phyloP scores from a whole-genome alignment of 1,140 invertebrate genomes.

The Mizuhopecten yessoensis region DNA sequence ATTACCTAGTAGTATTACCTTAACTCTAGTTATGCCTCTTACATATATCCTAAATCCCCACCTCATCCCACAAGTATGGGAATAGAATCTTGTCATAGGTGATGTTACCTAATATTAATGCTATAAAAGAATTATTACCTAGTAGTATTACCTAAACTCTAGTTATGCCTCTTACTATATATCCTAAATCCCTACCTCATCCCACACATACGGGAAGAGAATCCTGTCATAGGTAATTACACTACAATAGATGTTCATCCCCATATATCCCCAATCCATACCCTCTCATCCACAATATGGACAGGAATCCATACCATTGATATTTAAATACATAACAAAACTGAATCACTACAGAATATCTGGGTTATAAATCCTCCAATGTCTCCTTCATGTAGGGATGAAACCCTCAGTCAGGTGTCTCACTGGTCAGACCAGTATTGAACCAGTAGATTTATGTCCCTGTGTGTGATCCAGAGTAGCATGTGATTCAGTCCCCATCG shows the following conservation, averaged over 20 bases:
- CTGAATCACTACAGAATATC: not conserved
- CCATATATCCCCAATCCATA: not conserved
- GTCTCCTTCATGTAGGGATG: slow-evolving; percentile 5
- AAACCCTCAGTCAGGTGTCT: slow-evolving; percentile 13
- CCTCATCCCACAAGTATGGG: too few species aligned
- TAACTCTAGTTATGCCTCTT: too few species aligned
- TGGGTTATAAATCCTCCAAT: not conserved
- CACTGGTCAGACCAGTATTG: not conserved
- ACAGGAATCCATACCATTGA: not conserved
- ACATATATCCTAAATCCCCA: too few species aligned
- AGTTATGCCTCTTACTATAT: too few species aligned
- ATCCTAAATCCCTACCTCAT: too few species aligned
- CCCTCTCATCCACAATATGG: not conserved
- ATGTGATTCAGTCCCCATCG: not conserved
- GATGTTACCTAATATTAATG: too few species aligned
- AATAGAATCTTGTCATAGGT: too few species aligned
- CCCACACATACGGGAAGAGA: too few species aligned
- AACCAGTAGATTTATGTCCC: not conserved
- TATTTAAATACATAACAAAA: not conserved
- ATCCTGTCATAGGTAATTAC: too few species aligned
- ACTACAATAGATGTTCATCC: not conserved
- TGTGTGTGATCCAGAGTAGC: not conserved
- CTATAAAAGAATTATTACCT: too few species aligned
- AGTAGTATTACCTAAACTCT: too few species aligned
- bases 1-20: too few species aligned